phyloP scores from a whole-genome alignment of 2,113 vertebrate species.

The Bubalus kerabau region DNA sequence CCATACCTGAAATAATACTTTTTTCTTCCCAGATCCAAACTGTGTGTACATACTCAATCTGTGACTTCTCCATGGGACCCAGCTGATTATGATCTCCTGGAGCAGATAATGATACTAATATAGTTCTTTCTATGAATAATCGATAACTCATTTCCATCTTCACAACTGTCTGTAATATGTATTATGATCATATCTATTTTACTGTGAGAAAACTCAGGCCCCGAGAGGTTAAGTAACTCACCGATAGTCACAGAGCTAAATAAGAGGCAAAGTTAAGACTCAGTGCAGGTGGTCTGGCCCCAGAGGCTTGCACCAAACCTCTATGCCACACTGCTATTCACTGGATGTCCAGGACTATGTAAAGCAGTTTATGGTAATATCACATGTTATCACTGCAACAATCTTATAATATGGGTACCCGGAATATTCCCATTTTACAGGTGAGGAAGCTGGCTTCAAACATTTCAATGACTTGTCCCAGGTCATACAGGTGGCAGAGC shows the following conservation, averaged over 20 bases:
- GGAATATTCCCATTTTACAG: not conserved
- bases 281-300: not conserved
- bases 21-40: not conserved
- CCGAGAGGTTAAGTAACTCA: not conserved
- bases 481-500: not conserved
- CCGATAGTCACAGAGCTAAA: not conserved
- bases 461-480: not conserved
- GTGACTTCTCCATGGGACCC: not conserved
- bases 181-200: not conserved
- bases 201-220: not conserved
- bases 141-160: not conserved
- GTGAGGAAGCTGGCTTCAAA: not conserved
- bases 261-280: not conserved
- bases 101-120: not conserved
- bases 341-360: not conserved
- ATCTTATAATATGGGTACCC: not conserved
- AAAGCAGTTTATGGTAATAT: not conserved
- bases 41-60: fast-evolving
- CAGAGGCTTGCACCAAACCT: not conserved
- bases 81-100: not conserved
- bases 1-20: not conserved
- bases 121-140: not conserved
- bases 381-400: not conserved
- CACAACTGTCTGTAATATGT: not conserved
- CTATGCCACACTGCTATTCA: fast-evolving